Percentiles rank a stretch among this genome's conserved stretches.
These are phyloP conservation scores for Teleogryllus occipitalis DNA, from an alignment of 1,140 invertebrate species.

Conservation along the genomic window DNA sequence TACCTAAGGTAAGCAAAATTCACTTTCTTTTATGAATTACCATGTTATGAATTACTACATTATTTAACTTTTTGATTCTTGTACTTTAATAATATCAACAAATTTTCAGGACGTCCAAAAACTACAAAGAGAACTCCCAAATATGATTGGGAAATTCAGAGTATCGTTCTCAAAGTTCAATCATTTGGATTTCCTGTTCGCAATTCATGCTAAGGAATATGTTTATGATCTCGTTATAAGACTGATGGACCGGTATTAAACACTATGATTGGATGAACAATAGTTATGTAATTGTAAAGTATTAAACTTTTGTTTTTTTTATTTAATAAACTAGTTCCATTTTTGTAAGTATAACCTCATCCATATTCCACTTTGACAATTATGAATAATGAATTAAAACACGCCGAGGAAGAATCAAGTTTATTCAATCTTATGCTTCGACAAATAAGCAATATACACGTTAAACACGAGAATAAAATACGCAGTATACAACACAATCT, in stretches of 20 bases:
- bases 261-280: not conserved
- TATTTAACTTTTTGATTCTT: not conserved
- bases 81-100: not conserved
- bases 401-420: too few relatives aligned
- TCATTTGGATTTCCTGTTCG: slow-evolving; percentile 64
- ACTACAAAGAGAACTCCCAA: slow-evolving; percentile 34
- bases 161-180: slow-evolving; percentile 48
- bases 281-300: too few relatives aligned
- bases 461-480: too few relatives aligned
- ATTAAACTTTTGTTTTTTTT: too few relatives aligned
- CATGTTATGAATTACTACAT: not conserved
- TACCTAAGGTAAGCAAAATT: slow-evolving; percentile 34
- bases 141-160: slow-evolving; percentile 64
- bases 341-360: too few relatives aligned
- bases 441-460: too few relatives aligned
- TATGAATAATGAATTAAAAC: too few relatives aligned
- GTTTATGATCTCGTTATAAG: slow-evolving; percentile 42
- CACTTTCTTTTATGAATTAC: not conserved
- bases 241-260: not conserved
- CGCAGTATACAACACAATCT: too few relatives aligned
- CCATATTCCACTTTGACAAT: too few relatives aligned
- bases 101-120: slow-evolving; percentile 24
- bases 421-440: too few relatives aligned
- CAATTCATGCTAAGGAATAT: slow-evolving; percentile 48
- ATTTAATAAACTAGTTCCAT: too few relatives aligned